Evolutionary conservation across 2,113 vertebrate species (phyloP), one percentile per base, ranked within the genome.

Genomic region (Oncorhynchus gorbuscha): DNA sequence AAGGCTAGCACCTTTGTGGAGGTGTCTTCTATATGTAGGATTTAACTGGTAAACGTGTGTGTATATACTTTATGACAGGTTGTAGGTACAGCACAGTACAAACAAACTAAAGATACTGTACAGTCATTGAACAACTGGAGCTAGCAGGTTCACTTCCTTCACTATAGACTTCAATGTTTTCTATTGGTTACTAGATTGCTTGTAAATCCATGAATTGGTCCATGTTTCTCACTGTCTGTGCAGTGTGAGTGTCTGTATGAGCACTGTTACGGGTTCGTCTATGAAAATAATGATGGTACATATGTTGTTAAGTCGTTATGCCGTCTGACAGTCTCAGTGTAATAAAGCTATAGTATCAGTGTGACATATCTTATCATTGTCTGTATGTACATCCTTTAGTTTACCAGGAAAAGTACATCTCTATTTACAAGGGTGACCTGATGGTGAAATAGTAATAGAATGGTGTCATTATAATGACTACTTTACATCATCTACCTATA

Each of bases 301-400:
- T 88, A 18, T 55, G 51, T 18, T 55, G 85, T 90, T 88, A 70
- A 67, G 83, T 59, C 82, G 85, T 89, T 81, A 86, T 85, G 85
- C 88, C 85, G 83, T 88, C 76, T 71, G 74, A 85, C 82, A 72
- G 82, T 77, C 80, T 88, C 87, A 81, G 81, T 87, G 83, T 83
- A 92, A 92, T 93, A 93, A 94, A 93, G 84, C 86, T 89, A 82
- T 83, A 79, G 81, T 74, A 86, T 74, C 58, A 79, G 48, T 61
- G 71, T 22, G 26, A 7, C 12, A 51, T 76, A 9, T 9, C 16
- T 24, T 2, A 2, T 55, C 51, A 55, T 55, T 55, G 16, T 55
- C 58, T 16, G 1, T 75, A 20, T 18, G 3, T 1, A 3, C 5
- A 0, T 58, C 20, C 9, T 75, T 58, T 72, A 3, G 32, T 65